These are phyloP conservation scores for Pseudomyrmex dendroicus DNA, from an alignment of 1,140 invertebrate species.

Conservation along the genomic window DNA sequence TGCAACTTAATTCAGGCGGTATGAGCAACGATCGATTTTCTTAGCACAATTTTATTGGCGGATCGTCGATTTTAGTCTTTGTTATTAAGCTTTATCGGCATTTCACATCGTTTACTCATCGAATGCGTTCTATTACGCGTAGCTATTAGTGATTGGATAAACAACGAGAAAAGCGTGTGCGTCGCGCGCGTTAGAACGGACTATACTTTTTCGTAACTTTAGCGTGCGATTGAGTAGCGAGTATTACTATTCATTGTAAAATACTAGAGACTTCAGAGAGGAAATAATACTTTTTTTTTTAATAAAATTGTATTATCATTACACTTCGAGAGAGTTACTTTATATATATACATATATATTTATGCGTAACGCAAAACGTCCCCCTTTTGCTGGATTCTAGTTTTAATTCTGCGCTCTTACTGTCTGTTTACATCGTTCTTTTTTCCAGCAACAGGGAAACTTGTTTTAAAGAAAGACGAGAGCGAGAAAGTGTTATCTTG, in stretches of 20 bases:
- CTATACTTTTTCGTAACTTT: constrained; percentile 72
- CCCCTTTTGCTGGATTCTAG: constrained; percentile 64
- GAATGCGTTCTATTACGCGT: constrained; percentile 7
- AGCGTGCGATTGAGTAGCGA: constrained; percentile 74
- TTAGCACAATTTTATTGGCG: constrained; percentile 46
- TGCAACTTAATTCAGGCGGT: constrained; percentile 32
- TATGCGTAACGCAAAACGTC: constrained; percentile 38
- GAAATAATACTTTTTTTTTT: constrained; percentile 61
- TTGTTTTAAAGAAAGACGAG: background rate
- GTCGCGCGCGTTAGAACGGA: constrained; percentile 13
- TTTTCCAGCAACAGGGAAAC: constrained; percentile 57
- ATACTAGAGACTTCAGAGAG: constrained; percentile 75
- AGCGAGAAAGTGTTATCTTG: constrained; percentile 39
- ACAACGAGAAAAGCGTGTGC: constrained; percentile 6
- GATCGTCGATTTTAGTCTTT: constrained; percentile 47
- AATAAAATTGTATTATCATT: constrained; percentile 79
- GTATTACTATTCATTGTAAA: constrained; percentile 80
- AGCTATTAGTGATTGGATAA: constrained; percentile 35
- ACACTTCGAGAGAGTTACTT: constrained; percentile 67
- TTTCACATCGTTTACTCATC: background rate
- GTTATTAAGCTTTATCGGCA: constrained; percentile 34
- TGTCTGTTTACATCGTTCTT: constrained; percentile 1
- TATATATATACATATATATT: constrained; percentile 50
- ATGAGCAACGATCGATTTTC: constrained; percentile 16
- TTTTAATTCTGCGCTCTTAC: constrained; percentile 18